phyloP scores from a whole-genome alignment of 2,113 vertebrate genomes.

The Crotalus horridus region DNA sequence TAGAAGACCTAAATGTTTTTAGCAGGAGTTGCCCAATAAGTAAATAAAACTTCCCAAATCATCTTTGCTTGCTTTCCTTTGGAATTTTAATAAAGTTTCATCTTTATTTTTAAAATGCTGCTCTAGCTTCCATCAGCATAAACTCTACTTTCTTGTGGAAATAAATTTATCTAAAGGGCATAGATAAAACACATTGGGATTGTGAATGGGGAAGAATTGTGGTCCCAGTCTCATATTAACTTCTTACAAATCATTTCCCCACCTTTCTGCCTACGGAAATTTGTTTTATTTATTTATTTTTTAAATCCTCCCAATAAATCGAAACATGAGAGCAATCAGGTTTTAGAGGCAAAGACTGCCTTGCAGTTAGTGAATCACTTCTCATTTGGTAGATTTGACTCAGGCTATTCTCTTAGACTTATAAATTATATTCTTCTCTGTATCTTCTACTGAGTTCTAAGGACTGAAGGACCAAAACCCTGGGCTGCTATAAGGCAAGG shows the following conservation, averaged over 20 bases:
- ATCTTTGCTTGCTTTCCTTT: conserved; percentile 62
- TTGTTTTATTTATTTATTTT: conserved; percentile 44
- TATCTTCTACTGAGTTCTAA: neutral
- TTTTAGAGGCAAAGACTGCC: conserved; percentile 35
- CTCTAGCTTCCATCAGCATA: conserved; percentile 27
- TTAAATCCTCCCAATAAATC: conserved; percentile 45
- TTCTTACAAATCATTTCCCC: conserved; percentile 44
- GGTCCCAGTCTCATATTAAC: conserved; percentile 53
- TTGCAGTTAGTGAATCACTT: conserved; percentile 24
- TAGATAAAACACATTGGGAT: conserved; percentile 60
- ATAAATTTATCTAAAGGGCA: conserved; percentile 69
- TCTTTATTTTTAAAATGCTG: conserved; percentile 59
- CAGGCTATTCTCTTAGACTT: conserved; percentile 12
- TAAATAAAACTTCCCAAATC: conserved; percentile 71
- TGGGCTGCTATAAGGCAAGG: neutral
- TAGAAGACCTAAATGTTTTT: conserved; percentile 69
- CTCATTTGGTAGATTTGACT: conserved; percentile 35
- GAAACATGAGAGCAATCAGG: conserved; percentile 49
- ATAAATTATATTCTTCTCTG: conserved; percentile 27
- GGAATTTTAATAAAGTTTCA: conserved; percentile 71
- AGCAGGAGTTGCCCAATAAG: conserved; percentile 71
- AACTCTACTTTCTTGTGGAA: conserved; percentile 55
- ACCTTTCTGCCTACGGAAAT: conserved; percentile 1
- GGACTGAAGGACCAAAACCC: neutral
- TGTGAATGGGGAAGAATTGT: conserved; percentile 60